Percentiles rank a stretch among this genome's conserved stretches.
These are phyloP conservation scores for Tragelaphus scriptus DNA, from an alignment of 2,113 vertebrate species.

Conservation along the genomic window DNA sequence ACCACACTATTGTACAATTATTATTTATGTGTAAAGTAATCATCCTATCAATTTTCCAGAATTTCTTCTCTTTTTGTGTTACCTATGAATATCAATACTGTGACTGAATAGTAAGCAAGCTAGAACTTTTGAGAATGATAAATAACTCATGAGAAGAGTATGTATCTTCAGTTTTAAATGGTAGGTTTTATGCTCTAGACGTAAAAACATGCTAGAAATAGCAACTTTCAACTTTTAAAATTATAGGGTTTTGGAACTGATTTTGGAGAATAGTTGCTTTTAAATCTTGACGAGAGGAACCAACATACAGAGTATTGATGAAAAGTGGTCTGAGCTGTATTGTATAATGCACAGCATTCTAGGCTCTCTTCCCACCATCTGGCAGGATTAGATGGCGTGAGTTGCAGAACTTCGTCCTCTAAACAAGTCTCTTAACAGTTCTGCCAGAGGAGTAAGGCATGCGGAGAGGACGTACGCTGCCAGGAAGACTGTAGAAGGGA, in stretches of 20 bases:
- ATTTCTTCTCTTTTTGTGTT: slow-evolving; percentile 44
- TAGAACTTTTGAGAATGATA: background rate
- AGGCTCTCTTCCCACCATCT: background rate
- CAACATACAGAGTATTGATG: background rate
- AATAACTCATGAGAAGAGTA: background rate
- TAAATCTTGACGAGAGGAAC: background rate
- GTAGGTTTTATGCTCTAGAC: background rate
- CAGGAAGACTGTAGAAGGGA: background rate
- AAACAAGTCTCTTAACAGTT: background rate
- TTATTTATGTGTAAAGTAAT: slow-evolving; percentile 64
- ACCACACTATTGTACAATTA: slow-evolving; percentile 44
- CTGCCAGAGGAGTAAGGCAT: background rate
- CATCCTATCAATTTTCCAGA: slow-evolving; percentile 56
- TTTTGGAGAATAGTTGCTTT: slow-evolving; percentile 6
- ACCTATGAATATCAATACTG: slow-evolving; percentile 33
- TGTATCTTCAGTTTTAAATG: background rate
- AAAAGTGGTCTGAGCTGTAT: background rate
- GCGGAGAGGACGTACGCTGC: background rate
- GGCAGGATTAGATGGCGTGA: background rate
- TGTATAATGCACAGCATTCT: fast-evolving
- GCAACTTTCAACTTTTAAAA: background rate
- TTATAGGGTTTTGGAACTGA: background rate
- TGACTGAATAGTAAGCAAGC: slow-evolving; percentile 35
- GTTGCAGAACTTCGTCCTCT: background rate
- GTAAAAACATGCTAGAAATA: background rate